Evolutionary conservation across 1,140 invertebrate genomes (phyloP).

Genomic region (Drosophila sproati): DNA sequence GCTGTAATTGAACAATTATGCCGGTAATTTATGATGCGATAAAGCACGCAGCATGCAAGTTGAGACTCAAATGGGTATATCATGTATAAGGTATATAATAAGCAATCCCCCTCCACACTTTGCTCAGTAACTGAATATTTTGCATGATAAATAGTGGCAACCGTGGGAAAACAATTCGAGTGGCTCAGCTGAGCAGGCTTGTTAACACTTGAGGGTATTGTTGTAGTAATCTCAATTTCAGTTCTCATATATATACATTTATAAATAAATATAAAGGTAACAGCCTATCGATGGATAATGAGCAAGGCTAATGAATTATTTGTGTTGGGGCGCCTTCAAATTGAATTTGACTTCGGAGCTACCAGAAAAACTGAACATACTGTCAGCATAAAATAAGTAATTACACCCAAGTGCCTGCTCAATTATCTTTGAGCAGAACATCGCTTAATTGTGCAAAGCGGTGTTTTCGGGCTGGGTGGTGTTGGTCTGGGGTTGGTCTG

Average conservation of each 20-base stretch:
- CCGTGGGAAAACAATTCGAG: conserved; percentile 18
- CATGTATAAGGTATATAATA: conserved; percentile 13
- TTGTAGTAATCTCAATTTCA: conserved; percentile 58
- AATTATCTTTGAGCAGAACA: conserved; percentile 78
- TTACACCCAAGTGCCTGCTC: conserved; percentile 83
- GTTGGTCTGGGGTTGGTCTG: background rate
- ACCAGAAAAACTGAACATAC: background rate
- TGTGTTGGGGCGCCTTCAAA: conserved; percentile 29
- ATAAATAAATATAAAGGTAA: conserved; percentile 20
- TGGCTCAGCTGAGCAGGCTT: conserved; percentile 36
- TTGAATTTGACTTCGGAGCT: conserved; percentile 52
- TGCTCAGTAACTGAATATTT: conserved; percentile 8
- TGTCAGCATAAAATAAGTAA: conserved; percentile 82
- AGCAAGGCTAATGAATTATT: conserved; percentile 61
- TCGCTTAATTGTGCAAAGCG: conserved; percentile 72
- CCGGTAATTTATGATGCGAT: conserved; percentile 78
- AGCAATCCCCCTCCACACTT: conserved; percentile 25
- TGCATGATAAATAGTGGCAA: conserved; percentile 63
- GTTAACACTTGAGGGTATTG: conserved; percentile 73
- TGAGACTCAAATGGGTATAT: conserved; percentile 43
- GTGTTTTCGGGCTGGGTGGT: conserved; percentile 12
- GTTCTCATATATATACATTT: conserved; percentile 36
- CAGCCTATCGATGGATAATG: conserved; percentile 44
- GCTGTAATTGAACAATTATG: conserved; percentile 77
- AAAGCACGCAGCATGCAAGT: conserved; percentile 71